Percentiles rank a stretch among this genome's conserved stretches.
Conservation (phyloP, 2,888 invertebrate species). For the Spodoptera littoralis region DNA sequence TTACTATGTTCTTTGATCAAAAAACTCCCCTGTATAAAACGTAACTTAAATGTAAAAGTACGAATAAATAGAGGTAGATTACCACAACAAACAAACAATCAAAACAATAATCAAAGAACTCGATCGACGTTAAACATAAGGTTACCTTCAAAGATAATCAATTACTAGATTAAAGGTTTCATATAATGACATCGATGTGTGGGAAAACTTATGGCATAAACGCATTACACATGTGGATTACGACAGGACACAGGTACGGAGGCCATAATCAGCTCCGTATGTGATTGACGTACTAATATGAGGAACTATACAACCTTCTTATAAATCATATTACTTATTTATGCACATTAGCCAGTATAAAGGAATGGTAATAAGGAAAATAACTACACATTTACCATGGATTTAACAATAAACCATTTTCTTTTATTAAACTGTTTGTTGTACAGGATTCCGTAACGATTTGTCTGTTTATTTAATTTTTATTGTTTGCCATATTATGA, state of each 20-base stretch:
- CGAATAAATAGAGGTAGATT: conserved; percentile 6
- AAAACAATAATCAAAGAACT: conserved; percentile 26
- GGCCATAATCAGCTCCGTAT: conserved; percentile 35
- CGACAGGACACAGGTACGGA: conserved; percentile 16
- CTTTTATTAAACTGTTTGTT: neutral
- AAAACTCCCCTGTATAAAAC: neutral
- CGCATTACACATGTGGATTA: conserved; percentile 46
- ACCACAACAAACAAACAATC: conserved; percentile 26
- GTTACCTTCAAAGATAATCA: conserved; percentile 33
- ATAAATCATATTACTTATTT: conserved; percentile 29
- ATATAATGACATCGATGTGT: conserved; percentile 44
- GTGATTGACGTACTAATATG: conserved; percentile 46
- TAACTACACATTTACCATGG: conserved; percentile 1
- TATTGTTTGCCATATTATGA: too few relatives aligned
- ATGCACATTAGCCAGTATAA: conserved; percentile 10
- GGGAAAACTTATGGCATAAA: conserved; percentile 45
- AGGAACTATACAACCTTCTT: conserved; percentile 26
- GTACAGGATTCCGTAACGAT: too few relatives aligned
- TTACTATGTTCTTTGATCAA: too few relatives aligned
- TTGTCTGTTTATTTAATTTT: too few relatives aligned
- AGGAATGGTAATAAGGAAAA: conserved; percentile 10
- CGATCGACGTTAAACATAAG: conserved; percentile 23
- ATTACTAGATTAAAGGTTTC: conserved; percentile 45
- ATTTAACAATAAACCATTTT: conserved; percentile 6
- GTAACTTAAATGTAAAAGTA: conserved; percentile 7